A percentile compares a stretch with the other conserved stretches of the same genome.
Evolutionary conservation across 2,113 vertebrate genomes (phyloP).

Genomic region (Serinus canaria): DNA sequence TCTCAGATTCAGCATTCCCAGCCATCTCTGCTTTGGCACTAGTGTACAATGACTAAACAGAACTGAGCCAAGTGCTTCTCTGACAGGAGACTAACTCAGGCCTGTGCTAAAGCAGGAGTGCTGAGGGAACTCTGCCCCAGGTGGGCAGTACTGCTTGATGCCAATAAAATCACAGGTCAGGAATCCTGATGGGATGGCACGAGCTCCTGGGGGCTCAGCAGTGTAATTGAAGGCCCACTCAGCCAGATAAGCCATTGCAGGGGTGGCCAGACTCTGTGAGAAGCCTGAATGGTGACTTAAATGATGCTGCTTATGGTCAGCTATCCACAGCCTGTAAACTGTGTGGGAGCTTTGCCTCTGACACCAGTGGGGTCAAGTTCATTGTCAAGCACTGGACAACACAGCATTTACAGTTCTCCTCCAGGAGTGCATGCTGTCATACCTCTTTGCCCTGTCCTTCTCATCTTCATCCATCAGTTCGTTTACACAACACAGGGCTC

Average conservation of each 20-base stretch:
- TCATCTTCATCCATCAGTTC: slow-evolving; percentile 93
- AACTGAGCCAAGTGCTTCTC: neutral
- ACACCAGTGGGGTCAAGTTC: neutral
- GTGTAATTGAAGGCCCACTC: neutral
- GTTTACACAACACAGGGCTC: slow-evolving; percentile 84
- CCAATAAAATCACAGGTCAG: neutral
- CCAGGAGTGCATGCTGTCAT: neutral
- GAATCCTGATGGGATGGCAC: neutral
- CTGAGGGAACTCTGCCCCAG: neutral
- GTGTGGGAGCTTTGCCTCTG: neutral
- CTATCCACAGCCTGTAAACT: neutral
- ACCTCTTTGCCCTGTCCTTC: slow-evolving; percentile 95
- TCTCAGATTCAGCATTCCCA: neutral
- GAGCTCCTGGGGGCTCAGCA: neutral
- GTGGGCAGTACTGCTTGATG: neutral
- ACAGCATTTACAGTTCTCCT: neutral
- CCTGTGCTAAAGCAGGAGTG: neutral
- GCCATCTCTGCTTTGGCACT: neutral
- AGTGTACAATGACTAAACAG: neutral
- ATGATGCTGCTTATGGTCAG: neutral
- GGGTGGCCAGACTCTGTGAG: neutral
- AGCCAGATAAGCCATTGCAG: neutral
- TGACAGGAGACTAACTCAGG: neutral
- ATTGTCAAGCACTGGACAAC: neutral
- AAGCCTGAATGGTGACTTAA: neutral